Evolutionary conservation across 1,140 invertebrate genomes (phyloP), one percentile per base, ranked within the genome.

Genomic region (Stenopsyche tienmushanensis): DNA sequence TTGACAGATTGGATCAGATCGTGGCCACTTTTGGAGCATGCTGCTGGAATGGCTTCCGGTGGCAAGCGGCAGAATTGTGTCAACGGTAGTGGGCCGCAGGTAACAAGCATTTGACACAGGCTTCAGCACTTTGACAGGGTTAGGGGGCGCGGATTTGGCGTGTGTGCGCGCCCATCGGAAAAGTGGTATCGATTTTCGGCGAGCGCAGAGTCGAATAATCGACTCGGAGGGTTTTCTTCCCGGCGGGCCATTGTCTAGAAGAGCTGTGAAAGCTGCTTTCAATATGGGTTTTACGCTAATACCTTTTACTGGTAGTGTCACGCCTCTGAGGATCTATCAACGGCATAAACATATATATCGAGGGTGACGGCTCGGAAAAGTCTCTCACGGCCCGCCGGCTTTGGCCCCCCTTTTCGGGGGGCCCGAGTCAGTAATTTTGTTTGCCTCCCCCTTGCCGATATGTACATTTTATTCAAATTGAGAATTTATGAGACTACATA

Each of bases 281-380:
- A 47, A 60, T 60, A 47, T 25, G 26, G 57, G 42, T 60, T 60
- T 60, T 47, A 20, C 41, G 57, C 25, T 60, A 60, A 60, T 60
- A 29, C 57, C 57, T 39, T 17, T n/a, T 23, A 44, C 53, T 47
- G 44, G 44, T 20, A 15, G 26, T 25, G 53, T 57, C 26, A 41
- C 53, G 26, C 25, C 15, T 18, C n/a, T 25, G 53, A 42, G 53
- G 34, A 57, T 42, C 53, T 57, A 57, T 57, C 26, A 20, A 52
- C 44, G 44, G 44, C 10, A 47, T 47, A 47, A 8, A 47, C 44
- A 57, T 34, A 57, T 57, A 57, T 20, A 60, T 47, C 13, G 3
- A 34, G 21, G n/a, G 57, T 21, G 57, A 60, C 57, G 42, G 57
- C 9, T 45, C 42, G 42, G 57, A 47, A 60, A 60, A 60, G 23